Evolutionary conservation across 2,888 invertebrate species (phyloP).

Genomic region (Cephus sareptanus): DNA sequence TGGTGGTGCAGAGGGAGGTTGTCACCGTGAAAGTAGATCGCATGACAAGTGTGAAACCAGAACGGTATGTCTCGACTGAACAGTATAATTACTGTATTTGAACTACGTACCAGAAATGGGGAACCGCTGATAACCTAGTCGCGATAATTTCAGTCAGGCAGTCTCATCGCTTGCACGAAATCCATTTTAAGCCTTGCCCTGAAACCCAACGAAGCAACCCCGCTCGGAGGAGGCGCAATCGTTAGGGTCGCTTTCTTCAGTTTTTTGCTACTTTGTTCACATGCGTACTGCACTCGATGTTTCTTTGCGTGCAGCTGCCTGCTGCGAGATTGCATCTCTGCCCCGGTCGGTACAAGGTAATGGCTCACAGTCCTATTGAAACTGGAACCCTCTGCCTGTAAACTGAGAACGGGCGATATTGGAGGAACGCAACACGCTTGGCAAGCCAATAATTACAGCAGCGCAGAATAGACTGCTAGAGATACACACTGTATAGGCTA

Average conservation of each 20-base stretch:
- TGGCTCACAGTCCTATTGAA: constrained; percentile 46
- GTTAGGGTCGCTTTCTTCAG: neutral
- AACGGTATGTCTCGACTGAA: neutral
- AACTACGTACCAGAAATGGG: neutral
- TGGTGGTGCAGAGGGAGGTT: no score
- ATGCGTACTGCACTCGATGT: neutral
- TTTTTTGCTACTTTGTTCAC: neutral
- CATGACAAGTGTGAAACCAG: neutral
- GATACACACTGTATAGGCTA: neutral
- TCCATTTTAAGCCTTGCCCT: neutral
- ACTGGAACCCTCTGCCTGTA: constrained; percentile 44
- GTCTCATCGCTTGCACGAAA: neutral
- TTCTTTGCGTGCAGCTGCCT: neutral
- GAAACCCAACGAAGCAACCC: neutral
- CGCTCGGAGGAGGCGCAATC: neutral
- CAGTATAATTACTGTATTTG: neutral
- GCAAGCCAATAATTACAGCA: neutral
- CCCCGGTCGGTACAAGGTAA: constrained; percentile 41
- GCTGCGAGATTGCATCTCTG: constrained; percentile 44
- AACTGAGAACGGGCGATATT: constrained; percentile 42
- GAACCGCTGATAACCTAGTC: neutral
- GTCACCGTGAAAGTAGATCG: neutral
- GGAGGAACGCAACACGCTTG: constrained; percentile 37
- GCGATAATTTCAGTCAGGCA: neutral
- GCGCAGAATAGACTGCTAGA: neutral